Conservation (phyloP, 2,888 invertebrate species). For the Scaptomyza polygonia region DNA sequence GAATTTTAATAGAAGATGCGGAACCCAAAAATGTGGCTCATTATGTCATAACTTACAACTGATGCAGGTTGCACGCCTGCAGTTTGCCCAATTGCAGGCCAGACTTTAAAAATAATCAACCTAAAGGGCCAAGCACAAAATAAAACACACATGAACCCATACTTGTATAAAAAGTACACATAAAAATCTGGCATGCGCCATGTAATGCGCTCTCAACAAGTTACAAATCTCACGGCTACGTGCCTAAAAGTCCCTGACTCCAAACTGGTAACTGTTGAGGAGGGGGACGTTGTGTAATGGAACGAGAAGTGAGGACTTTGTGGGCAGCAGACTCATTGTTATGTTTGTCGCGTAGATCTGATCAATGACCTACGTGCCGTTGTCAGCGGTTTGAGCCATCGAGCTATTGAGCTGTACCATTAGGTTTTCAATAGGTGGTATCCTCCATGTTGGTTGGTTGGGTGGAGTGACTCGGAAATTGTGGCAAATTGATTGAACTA, state of each 20-base stretch:
- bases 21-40: slow-evolving; percentile 43
- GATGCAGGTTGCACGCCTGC: slow-evolving; percentile 52
- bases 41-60: slow-evolving; percentile 68
- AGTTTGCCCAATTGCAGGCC: slow-evolving; percentile 23
- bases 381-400: slow-evolving; percentile 16
- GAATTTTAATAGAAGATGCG: slow-evolving; percentile 72
- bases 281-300: no score
- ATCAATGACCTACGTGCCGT: slow-evolving; percentile 81
- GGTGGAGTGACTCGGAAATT: slow-evolving; percentile 59
- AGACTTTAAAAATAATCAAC: slow-evolving; percentile 62
- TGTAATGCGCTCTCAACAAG: slow-evolving; percentile 61
- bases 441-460: not conserved
- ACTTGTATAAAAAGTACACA: slow-evolving; percentile 15
- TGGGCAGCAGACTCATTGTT: slow-evolving; percentile 65
- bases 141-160: slow-evolving; percentile 8
- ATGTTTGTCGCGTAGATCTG: slow-evolving; percentile 82
- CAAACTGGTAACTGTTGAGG: not conserved
- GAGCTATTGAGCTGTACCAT: slow-evolving; percentile 67
- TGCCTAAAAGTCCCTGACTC: slow-evolving; percentile 41
- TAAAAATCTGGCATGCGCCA: slow-evolving; percentile 58
- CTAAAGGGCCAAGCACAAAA: slow-evolving; percentile 10
- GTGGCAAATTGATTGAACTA: slow-evolving; percentile 79
- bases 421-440: slow-evolving; percentile 71
- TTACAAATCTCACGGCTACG: slow-evolving; percentile 60
- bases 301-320: not conserved